Evolutionary conservation across 92 coral and sea anemone genomes (phyloP).

Genomic region (Siderastrea siderea): DNA sequence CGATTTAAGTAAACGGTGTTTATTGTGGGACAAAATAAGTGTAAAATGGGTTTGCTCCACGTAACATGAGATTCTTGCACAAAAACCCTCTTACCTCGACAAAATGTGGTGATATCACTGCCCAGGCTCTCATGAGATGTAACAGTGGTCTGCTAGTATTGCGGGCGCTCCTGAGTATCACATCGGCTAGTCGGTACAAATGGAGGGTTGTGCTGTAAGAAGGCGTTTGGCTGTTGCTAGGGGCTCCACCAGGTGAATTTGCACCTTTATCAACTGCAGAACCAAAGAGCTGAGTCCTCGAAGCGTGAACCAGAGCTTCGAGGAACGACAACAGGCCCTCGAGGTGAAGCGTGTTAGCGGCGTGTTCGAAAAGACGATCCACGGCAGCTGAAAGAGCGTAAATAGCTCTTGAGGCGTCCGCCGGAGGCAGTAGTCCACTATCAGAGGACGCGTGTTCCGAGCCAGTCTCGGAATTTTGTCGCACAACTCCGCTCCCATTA

Average conservation of each 20-base stretch:
- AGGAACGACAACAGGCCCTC: slow-evolving; percentile 82
- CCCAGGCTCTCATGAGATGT: slow-evolving; percentile 98
- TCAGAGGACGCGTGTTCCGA: slow-evolving; percentile 74
- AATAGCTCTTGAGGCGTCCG: slow-evolving; percentile 96
- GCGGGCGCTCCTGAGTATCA: slow-evolving; percentile 97
- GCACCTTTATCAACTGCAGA: slow-evolving; percentile 45
- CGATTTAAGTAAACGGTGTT: neutral
- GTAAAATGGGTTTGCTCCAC: neutral
- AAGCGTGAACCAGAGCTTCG: slow-evolving; percentile 85
- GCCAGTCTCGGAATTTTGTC: slow-evolving; percentile 74
- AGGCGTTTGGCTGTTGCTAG: slow-evolving; percentile 63
- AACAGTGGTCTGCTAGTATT: slow-evolving; percentile 96
- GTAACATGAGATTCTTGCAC: neutral
- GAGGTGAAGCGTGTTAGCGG: slow-evolving; percentile 91
- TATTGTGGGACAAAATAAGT: neutral
- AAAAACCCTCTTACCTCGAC: slow-evolving; percentile 71
- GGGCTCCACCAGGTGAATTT: slow-evolving; percentile 54
- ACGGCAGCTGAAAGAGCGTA: slow-evolving; percentile 98
- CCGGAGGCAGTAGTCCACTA: slow-evolving; percentile 83
- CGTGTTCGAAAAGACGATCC: slow-evolving; percentile 97
- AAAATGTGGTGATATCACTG: slow-evolving; percentile 91
- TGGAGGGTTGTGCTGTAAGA: slow-evolving; percentile 84
- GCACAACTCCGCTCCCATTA: slow-evolving; percentile 75
- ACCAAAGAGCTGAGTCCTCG: slow-evolving; percentile 88
- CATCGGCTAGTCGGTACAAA: slow-evolving; percentile 96